Percentiles rank a stretch among this genome's conserved stretches.
phyloP scores from a whole-genome alignment of 1,140 invertebrate genomes.

The Anastrepha obliqua region DNA sequence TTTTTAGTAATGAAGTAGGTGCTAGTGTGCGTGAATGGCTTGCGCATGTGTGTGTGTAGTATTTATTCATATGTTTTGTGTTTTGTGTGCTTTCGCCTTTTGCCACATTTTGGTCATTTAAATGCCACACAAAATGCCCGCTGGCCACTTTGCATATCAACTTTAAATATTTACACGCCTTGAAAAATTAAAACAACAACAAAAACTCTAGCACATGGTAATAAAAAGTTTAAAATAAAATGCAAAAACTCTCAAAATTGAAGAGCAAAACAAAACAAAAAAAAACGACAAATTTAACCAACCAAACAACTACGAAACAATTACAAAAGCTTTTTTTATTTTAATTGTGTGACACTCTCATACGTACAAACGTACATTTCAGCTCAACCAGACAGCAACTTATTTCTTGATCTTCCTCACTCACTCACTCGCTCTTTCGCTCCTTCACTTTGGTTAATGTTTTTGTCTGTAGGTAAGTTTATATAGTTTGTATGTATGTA shows the following conservation, averaged over 20 bases:
- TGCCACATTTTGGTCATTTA: slow-evolving; percentile 40
- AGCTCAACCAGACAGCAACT: no score
- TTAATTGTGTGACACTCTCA: background rate
- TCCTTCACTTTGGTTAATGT: background rate
- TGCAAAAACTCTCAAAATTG: slow-evolving; percentile 2
- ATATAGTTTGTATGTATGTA: background rate
- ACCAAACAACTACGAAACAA: slow-evolving; percentile 31
- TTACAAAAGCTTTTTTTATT: background rate
- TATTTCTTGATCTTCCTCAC: background rate
- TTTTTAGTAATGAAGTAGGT: no score
- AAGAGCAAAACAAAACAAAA: background rate
- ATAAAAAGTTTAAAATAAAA: background rate
- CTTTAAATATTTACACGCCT: slow-evolving; percentile 53
- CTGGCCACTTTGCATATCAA: slow-evolving; percentile 36
- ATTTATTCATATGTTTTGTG: background rate
- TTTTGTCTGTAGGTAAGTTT: background rate
- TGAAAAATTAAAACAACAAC: background rate
- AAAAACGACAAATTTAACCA: background rate
- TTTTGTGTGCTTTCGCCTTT: slow-evolving; percentile 17
- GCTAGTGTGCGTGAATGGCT: no score
- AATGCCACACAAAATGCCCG: slow-evolving; percentile 24
- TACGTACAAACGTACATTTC: background rate
- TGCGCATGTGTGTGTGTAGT: no score
- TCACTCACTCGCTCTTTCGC: background rate
- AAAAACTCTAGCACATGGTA: background rate